Evolutionary conservation across 2,888 invertebrate genomes (phyloP), one percentile per base, ranked within the genome.

Genomic region (Phengaris alcon): DNA sequence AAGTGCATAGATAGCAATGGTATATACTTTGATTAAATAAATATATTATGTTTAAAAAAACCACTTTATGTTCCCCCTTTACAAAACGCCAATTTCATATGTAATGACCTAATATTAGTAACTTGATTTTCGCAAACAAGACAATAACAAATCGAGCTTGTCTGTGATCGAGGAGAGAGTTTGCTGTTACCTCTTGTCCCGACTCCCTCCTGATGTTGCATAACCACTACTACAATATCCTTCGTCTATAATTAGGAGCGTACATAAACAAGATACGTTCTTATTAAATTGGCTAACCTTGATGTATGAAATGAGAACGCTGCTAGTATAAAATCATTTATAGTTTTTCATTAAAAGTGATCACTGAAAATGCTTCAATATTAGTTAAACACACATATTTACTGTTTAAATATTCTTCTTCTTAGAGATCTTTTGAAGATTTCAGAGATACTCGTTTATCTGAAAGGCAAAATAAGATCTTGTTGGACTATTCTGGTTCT

Each of bases 241-340:
- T 72, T 72, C 52, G 35, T 48, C 72, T 72, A 72, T 72, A 35
- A 72, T 54, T 72, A 54, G 51, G 10, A 10, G 1, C 22, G 54
- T 22, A 72, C 35, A 72, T 72, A 72, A 72, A 72, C 72, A 72
- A 54, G 72, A 54, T 54, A 54, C 52, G 35, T 54, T 72, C 22
- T 51, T 52, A 51, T 52, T 70, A 70, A 72, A 72, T 52, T 72
- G 72, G 54, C 72, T 72, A 72, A 54, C 72, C 72, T 72, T 72
- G 72, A 35, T 22, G 52, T 54, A 54, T 70, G 51, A 70, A 70
- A 70, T 70, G 70, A 51, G 70, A 70, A 51, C 70, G 64, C 64
- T 22, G 52, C 8, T 48, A 48, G 12, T 12, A 52, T 52, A 52
- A 64, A 64, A 64, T 15, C 64, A 64, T 64, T 64, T 64, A 64